Evolutionary conservation across 1,140 invertebrate species (phyloP), one percentile per base, ranked within the genome.

Genomic region (Drosophila quadrilineata): DNA sequence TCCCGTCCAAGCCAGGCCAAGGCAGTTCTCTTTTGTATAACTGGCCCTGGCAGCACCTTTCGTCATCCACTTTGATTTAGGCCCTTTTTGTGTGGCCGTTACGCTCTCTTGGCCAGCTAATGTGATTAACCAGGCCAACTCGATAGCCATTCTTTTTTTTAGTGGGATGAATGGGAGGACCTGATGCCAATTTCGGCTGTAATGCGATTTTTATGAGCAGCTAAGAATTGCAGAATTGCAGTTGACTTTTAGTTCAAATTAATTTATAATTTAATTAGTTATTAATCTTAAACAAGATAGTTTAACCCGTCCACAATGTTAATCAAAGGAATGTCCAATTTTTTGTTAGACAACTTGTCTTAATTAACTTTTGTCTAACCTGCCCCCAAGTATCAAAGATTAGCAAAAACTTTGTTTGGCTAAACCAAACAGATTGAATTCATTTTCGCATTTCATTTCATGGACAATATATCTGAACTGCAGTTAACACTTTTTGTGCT

Each of bases 21-120:
- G n/a, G n/a, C n/a, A n/a, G n/a, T n/a, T n/a, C n/a, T 79, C 17
- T 70, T 79, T 73, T 69, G 69, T 65, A 66, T 66, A 75, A 54
- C 64, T 41, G 59, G 59, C 50, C 26, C 1, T 22, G 58, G 50
- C 72, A n/a, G 31, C 24, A 48, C 46, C 10, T 40, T 38, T 59
- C 56, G n/a, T n/a, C 40, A 54, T 63, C 53, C 17, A 48, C 17
- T 48, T 48, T 28, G 26, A 31, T 48, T 31, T 12, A 48, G 8
- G n/a, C 16, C 19, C 3, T 9, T n/a, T n/a, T n/a, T 46, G 14
- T 31, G 16, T 31, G 28, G 26, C 9, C 45, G 45, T 21, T 48
- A 31, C 26, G 41, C 45, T 48, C 16, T 48, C 10, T 17, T 14
- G 17, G 29, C 48, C 49, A 40, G 49, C 35, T 21, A 60, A 75